phyloP scores from a whole-genome alignment of 2,797 vertebrate genomes.

The Danio choprae region DNA sequence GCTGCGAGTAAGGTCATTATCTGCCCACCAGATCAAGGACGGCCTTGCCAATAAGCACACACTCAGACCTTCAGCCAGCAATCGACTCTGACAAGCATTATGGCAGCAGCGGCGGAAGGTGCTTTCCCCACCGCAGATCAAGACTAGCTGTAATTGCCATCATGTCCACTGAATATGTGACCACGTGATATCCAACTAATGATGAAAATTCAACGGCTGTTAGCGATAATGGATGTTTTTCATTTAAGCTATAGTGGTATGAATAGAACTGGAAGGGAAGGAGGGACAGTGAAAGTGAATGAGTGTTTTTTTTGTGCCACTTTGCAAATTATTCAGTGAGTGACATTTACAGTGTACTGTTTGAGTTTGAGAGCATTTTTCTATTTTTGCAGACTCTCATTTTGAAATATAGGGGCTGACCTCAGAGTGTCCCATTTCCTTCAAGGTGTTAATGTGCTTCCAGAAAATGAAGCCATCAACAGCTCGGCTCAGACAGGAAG shows the following conservation, averaged over 20 bases:
- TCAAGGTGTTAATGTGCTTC: slow-evolving; percentile 36
- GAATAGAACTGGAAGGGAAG: neutral
- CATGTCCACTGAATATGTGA: slow-evolving; percentile 1
- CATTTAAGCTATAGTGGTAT: neutral
- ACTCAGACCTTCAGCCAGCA: slow-evolving; percentile 19
- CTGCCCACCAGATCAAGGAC: slow-evolving; percentile 42
- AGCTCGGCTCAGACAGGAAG: slow-evolving; percentile 25
- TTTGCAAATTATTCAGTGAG: slow-evolving; percentile 16
- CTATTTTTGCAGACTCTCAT: slow-evolving; percentile 2
- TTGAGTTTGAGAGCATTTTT: neutral
- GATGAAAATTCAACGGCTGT: slow-evolving; percentile 24
- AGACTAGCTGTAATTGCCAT: slow-evolving; percentile 37
- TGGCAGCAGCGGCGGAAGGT: slow-evolving; percentile 29
- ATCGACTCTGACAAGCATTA: slow-evolving; percentile 42
- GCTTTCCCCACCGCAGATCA: neutral
- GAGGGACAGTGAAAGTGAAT: neutral
- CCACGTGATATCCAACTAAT: slow-evolving; percentile 3
- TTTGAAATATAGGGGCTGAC: slow-evolving; percentile 5
- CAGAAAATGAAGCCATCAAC: slow-evolving; percentile 55
- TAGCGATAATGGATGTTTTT: slow-evolving; percentile 15
- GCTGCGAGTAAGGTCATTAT: slow-evolving; percentile 37
- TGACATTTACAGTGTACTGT: neutral
- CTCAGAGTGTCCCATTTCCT: slow-evolving; percentile 53
- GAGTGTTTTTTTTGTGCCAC: neutral
- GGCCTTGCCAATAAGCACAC: slow-evolving; percentile 27